Base-by-base conservation (phyloP, 2,797 vertebrate genomes). In the Myotis pilosus region DNA sequence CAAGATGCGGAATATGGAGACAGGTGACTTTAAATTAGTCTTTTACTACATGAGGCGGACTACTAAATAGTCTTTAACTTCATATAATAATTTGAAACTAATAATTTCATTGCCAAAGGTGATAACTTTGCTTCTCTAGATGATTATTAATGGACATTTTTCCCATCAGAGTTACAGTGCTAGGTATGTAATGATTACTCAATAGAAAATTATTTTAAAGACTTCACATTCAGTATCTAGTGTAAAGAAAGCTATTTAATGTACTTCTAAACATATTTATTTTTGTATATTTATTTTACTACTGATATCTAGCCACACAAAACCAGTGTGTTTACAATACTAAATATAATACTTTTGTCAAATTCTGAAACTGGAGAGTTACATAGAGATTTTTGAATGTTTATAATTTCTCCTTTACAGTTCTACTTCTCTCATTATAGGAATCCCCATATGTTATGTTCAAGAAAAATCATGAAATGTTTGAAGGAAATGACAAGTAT, bases 391-490 rank as follows among this genome's bases (percentile, higher is more conserved):
- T 97, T 97, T 95, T 85, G 71, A 95, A 97, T 96, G 83, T 22
- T 49, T 96, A 74, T 97, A 97, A 94, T 97, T 97, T 98, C 97
- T 98, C 97, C 98, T 98, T 98, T 98, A 98, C 98, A 98, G 98
- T 98, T 98, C 91, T 98, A 91, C 97, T 98, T 98, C 98, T 98
- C 98, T 98, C 97, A 96, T 98, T 99, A 98, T 99, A 99, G 99
- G 99, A 99, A 98, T 99, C 99, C 94, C 99, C 99, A 76, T 99
- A 99, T 96, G 99, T 99, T 98, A 99, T 99, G 99, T 99, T 99
- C 98, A 99, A 99, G 99, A 99, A 99, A 98, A 99, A 99, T 98
- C 99, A 99, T 97, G 99, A 99, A 98, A 98, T 99, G 94, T 99
- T 99, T 96, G 99, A 99, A 98, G 99, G 99, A 97, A 99, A 99